These are phyloP conservation scores for Romanogobio albipinnatus DNA, from an alignment of 2,113 vertebrate genomes.

Conservation along the genomic window DNA sequence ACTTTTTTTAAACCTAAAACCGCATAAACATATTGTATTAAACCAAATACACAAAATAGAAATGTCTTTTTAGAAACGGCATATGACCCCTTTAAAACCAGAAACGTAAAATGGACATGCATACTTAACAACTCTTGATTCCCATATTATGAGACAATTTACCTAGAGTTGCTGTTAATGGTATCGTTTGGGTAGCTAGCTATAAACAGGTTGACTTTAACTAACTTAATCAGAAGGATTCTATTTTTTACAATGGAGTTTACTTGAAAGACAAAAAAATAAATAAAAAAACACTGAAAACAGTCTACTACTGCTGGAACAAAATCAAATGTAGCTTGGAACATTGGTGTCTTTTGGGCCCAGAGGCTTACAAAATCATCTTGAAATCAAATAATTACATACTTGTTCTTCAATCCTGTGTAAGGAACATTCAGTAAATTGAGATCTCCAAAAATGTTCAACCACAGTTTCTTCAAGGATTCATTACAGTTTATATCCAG, in stretches of 20 bases:
- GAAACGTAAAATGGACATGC: too few species aligned
- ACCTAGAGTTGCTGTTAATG: background rate
- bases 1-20: too few species aligned
- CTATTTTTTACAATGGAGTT: background rate
- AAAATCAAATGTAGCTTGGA: background rate
- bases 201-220: background rate
- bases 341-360: background rate
- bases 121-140: background rate
- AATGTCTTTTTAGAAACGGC: too few species aligned
- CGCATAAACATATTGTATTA: too few species aligned
- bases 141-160: background rate
- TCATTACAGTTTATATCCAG: constrained; percentile 57
- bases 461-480: constrained; percentile 84
- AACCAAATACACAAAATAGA: too few species aligned
- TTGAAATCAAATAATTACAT: constrained; percentile 54
- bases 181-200: background rate
- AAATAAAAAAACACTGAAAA: too few species aligned
- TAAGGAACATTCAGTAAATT: constrained; percentile 82
- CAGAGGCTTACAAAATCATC: background rate
- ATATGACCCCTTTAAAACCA: too few species aligned
- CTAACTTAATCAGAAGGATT: background rate
- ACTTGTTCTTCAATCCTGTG: constrained; percentile 67
- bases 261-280: background rate
- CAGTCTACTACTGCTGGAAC: background rate
- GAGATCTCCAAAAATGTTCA: constrained; percentile 85